Base-by-base conservation (phyloP, 2,888 invertebrate genomes). In the Sipha maydis region DNA sequence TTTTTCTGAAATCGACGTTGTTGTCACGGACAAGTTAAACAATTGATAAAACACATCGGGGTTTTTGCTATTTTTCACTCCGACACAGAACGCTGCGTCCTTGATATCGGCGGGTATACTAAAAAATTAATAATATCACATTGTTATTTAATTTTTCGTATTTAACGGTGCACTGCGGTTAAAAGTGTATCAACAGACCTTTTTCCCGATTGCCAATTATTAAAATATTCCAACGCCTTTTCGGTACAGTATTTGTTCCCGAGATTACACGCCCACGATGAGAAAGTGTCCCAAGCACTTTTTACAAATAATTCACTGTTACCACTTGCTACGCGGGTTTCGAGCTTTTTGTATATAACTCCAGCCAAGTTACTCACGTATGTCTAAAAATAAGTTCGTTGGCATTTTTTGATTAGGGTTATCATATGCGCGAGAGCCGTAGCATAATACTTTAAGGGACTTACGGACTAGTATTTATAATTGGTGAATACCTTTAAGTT, bases 21-120 rank as follows among this genome's bases (percentile, higher is more conserved):
- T 89, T 8, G n/a, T 85, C 3, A 14, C 75, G 69, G 85, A 89
- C 21, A 89, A 7, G 11, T 73, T 4, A 25, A 89, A 89, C 48
- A 89, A 71, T 19, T 73, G 73, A 1, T 89, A 19, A 21, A 89
- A 89, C 1, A 2, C 14, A 11, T 48, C 38, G 5, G 69, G 0
- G n/a, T 21, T 69, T 11, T 9, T 54, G 28, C 88, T 86, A 28
- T 82, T 41, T 28, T 73, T 83, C 19, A 90, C 56, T 19, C 85
- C 89, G 0, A 76, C 80, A 79, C 90, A 90, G 28, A 89, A 89
- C 4, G 90, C 90, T 0, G 90, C 86, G 54, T 84, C 89, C 34
- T 90, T 89, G 31, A 90, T 78, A 25, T 90, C 89, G 9, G 89
- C 89, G n/a, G 89, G 76, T 41, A 90, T 89, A 41, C 90, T 90